phyloP scores from a whole-genome alignment of 2,113 vertebrate species.

The Pantherophis guttatus region DNA sequence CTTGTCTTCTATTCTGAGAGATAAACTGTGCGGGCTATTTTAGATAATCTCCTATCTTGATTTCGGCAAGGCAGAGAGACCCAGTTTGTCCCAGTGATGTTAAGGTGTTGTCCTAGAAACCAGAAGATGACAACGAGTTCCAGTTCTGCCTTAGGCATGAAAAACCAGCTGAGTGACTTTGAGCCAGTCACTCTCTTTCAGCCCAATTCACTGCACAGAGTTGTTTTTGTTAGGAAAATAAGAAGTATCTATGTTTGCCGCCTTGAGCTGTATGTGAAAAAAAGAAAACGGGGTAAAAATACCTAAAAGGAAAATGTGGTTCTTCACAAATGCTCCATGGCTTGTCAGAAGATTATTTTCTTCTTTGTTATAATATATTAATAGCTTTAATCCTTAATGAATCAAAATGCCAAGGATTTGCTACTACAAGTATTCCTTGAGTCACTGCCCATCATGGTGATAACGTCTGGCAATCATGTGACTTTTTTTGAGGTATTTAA shows the following conservation, averaged over 20 bases:
- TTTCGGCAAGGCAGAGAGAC: neutral
- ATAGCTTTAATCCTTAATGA: neutral
- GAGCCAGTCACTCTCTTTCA: neutral
- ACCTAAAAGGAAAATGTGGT: neutral
- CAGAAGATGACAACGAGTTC: neutral
- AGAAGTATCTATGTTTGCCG: neutral
- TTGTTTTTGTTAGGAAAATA: neutral
- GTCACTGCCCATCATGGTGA: neutral
- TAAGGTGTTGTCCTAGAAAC: neutral
- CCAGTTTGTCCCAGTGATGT: neutral
- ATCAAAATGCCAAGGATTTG: neutral
- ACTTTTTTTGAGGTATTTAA: neutral
- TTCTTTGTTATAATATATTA: neutral
- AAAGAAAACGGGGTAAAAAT: no score
- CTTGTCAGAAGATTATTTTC: neutral
- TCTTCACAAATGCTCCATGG: neutral
- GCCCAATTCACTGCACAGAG: neutral
- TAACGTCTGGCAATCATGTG: neutral
- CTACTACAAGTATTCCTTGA: neutral
- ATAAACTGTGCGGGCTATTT: neutral
- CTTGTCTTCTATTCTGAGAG: neutral
- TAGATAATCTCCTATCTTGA: neutral
- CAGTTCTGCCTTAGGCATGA: neutral
- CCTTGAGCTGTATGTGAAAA: neutral
- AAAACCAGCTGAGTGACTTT: neutral